Evolutionary conservation across 2,797 vertebrate species (phyloP).

Genomic region (Toxotes lorentzi): DNA sequence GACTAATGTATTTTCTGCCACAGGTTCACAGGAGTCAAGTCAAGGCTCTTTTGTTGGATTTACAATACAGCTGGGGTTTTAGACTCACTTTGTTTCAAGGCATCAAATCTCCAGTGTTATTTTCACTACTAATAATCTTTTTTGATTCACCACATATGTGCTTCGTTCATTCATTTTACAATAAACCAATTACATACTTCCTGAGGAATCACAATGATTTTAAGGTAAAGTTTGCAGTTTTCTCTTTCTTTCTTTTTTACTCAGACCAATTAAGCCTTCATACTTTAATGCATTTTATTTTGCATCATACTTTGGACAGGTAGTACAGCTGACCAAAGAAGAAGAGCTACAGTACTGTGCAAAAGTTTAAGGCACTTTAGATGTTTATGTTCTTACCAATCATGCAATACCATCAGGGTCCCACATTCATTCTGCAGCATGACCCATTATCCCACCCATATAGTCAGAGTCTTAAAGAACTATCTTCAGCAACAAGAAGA

Average conservation of each 20-base stretch:
- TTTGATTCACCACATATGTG: constrained; percentile 19
- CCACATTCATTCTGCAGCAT: too few species aligned
- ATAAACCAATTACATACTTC: background rate
- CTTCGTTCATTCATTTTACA: constrained; percentile 11
- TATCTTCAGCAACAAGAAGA: background rate
- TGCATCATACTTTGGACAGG: background rate
- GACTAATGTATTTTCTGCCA: constrained; percentile 64
- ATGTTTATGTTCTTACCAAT: background rate
- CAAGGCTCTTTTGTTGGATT: constrained; percentile 57
- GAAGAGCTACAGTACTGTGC: background rate
- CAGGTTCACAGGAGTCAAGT: constrained; percentile 61
- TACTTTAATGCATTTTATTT: background rate
- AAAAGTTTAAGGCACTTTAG: background rate
- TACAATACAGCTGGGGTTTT: constrained; percentile 61
- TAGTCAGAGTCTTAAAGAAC: background rate
- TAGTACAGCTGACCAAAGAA: background rate
- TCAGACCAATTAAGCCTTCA: background rate
- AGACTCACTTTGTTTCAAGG: constrained; percentile 52
- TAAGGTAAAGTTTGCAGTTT: background rate
- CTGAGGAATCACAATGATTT: background rate
- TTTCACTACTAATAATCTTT: constrained; percentile 35
- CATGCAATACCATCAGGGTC: too few species aligned
- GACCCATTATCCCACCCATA: background rate
- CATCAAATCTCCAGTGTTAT: constrained; percentile 36
- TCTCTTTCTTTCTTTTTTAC: background rate